Percentiles rank a stretch among this genome's conserved stretches.
phyloP scores from a whole-genome alignment of 2,113 vertebrate species.

The Rhabdomys dilectus region DNA sequence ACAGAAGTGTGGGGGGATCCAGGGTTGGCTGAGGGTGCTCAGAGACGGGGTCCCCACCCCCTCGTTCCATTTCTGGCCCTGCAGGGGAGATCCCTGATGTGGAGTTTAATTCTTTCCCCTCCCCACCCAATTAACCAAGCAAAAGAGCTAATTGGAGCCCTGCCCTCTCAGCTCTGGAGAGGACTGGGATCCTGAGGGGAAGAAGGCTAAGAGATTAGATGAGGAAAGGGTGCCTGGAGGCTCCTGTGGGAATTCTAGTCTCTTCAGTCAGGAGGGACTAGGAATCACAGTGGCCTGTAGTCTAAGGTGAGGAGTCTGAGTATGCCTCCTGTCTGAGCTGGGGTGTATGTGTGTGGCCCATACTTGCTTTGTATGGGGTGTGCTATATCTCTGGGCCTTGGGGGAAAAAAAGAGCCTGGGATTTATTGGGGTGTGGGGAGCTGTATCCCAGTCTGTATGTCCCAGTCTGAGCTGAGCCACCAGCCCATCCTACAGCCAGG shows the following conservation, averaged over 20 bases:
- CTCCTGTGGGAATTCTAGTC: background rate
- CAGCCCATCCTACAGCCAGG: background rate
- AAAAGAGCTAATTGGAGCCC: conserved; percentile 87
- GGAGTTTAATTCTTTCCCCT: conserved; percentile 88
- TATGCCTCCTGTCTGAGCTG: fast-evolving
- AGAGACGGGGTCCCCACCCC: background rate
- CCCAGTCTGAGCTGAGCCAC: background rate
- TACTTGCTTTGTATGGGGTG: background rate
- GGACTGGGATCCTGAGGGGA: background rate
- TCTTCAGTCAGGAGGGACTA: background rate
- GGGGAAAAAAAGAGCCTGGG: background rate
- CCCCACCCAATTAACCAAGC: conserved; percentile 89
- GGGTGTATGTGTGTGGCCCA: background rate
- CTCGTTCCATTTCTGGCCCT: conserved; percentile 49
- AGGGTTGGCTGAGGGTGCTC: conserved; percentile 7
- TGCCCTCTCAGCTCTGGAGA: conserved; percentile 83
- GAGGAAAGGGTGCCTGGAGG: background rate
- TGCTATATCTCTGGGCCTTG: background rate
- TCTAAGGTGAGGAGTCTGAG: background rate
- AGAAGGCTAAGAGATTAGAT: background rate
- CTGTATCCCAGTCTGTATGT: background rate
- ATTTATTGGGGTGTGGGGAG: background rate
- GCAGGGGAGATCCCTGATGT: conserved; percentile 78
- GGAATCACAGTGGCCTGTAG: background rate
- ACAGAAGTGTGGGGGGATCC: background rate